Evolutionary conservation across 1,140 invertebrate species (phyloP).

Genomic region (Drosophila sechellia): DNA sequence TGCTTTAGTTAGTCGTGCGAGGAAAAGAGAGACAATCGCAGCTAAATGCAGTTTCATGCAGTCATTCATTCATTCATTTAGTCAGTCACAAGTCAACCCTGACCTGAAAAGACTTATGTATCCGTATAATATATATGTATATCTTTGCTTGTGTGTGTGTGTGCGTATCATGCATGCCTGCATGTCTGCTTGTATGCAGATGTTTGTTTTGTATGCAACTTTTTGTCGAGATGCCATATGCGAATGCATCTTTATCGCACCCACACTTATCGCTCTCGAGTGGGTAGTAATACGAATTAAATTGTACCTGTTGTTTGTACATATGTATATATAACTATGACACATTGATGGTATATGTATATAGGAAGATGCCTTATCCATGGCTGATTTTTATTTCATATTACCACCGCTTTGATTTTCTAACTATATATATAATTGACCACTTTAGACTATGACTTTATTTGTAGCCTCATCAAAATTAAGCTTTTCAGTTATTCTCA

Average conservation of each 20-base stretch:
- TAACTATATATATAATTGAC: too few relatives aligned
- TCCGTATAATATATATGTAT: constrained; percentile 23
- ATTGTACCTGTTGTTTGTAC: background rate
- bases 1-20: constrained; percentile 77
- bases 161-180: constrained; percentile 40
- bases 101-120: constrained; percentile 74
- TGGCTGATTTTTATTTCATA: background rate
- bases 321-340: background rate
- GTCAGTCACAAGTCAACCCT: constrained; percentile 84
- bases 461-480: background rate
- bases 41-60: constrained; percentile 76
- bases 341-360: background rate
- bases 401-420: background rate
- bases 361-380: background rate
- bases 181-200: constrained; percentile 28
- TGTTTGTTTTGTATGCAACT: constrained; percentile 18
- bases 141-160: constrained; percentile 18
- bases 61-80: constrained; percentile 82
- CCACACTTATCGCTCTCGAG: background rate
- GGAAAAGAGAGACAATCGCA: constrained; percentile 41
- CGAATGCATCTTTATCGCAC: constrained; percentile 29
- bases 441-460: too few relatives aligned
- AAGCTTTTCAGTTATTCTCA: background rate
- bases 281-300: background rate
- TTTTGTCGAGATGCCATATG: constrained; percentile 24